Base-by-base conservation (phyloP, 1,140 invertebrate genomes). In the Galendromus occidentalis region DNA sequence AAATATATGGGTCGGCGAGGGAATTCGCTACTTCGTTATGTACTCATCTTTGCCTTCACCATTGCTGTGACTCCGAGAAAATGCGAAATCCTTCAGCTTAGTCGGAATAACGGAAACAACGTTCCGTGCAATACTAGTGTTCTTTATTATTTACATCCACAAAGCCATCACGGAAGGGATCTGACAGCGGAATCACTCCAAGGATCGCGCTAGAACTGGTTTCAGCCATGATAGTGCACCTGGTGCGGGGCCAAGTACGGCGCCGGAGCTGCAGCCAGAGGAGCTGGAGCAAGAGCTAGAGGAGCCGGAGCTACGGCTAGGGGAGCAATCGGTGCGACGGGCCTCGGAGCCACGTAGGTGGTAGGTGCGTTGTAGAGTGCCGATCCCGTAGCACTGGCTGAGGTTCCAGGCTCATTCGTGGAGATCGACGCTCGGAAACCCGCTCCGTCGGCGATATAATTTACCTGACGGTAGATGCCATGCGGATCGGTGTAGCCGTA, bases 401-500 rank as follows among this genome's bases (percentile, higher is more conserved):
- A 59, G 20, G 51, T 59, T 17, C 51, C 51, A 12, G 51, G 51
- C 22, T 59, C 51, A 25, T 59, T 59, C 33, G 51, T 66, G 42
- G 41, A 42, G 47, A 68, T 28, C 7, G 20, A 28, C 7, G 20
- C 29, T 7, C 55, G 22, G 42, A 70, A 71, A 14, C 71, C 71
- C 28, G 44, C 51, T 2, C 44, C 44, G 42, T 71, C 70, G 17
- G 70, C 69, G 47, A 68, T 47, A 64, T 71, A 71, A 17, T 71
- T 68, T 14, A 71, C 71, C 25, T 69, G 64, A 33, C 71, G 68
- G 64, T 68, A 71, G 5, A 71, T 33, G 7, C 70, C 70, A 55
- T 68, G 66, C 2, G 59, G 66, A 63, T 71, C 71, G 14, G 42
- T 68, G 44, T 71, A 71, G 42, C 71, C 70, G 44, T 71, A 71